Evolutionary conservation across 2,797 vertebrate species (phyloP), one percentile per base, ranked within the genome.

Genomic region (Syndactyla subalaris): DNA sequence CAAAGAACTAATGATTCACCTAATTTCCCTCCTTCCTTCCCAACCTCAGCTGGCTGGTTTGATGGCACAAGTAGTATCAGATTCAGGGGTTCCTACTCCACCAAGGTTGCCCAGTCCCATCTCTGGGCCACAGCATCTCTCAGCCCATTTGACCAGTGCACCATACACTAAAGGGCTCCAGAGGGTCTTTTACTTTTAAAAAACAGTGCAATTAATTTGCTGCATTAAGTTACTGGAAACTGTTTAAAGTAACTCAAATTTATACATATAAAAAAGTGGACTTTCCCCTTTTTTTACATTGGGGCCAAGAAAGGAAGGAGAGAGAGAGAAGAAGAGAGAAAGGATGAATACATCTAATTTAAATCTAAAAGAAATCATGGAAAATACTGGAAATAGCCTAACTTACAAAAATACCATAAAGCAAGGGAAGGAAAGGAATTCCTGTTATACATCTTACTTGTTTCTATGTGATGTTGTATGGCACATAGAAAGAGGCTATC

Each of bases 81-180:
- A 27, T 6, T n/a, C 46, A 74, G 48, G n/a, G 24, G 5, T 27
- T 71, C 39, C 48, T 62, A 6, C 16, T 54, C 21, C 0, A 0
- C 21, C n/a, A 34, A 38, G 27, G 9, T 17, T 57, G 32, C 17
- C 57, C 68, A 45, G 22, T 41, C 34, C 55, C 46, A 52, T 32
- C 49, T 58, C 29, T 41, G 30, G 67, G 17, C 51, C 41, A 51
- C 73, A 83, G 62, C 30, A 74, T 11, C 17, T 68, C 38, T 72
- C 26, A 16, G 62, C 29, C 32, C 14, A 22, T 54, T 36, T 70
- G n/a, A 70, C 18, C 29, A 58, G 23, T 15, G 34, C 26, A 57
- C 20, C 9, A 29, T 9, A 46, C 12, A 17, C 14, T 62, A 24
- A 46, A 6, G 30, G 51, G 24, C 13, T 90, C n/a, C 63, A 55